Percentiles rank a stretch among this genome's conserved stretches.
phyloP scores from a whole-genome alignment of 2,797 vertebrate genomes.

The Gallinago solitaria region DNA sequence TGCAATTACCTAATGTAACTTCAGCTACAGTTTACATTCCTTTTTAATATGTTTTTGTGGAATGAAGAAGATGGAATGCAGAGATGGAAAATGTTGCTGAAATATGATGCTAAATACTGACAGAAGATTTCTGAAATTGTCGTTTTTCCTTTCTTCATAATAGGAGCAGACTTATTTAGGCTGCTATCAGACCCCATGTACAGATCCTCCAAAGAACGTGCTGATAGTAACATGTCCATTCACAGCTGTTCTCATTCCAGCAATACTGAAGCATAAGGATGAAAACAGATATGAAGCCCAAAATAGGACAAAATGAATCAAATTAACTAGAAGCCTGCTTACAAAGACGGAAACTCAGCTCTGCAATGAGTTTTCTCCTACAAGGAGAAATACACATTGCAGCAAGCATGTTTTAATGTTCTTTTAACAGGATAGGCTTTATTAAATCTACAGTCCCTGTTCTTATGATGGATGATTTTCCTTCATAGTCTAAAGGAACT shows the following conservation, averaged over 20 bases:
- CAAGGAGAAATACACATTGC: background rate
- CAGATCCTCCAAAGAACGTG: slow-evolving; percentile 20
- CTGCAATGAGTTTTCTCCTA: background rate
- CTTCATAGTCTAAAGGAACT: background rate
- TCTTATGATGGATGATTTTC: background rate
- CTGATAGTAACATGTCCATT: background rate
- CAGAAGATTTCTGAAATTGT: background rate
- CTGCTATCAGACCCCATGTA: background rate
- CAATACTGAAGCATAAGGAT: slow-evolving; percentile 36
- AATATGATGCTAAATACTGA: background rate
- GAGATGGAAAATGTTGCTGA: background rate
- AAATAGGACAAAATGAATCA: slow-evolving; percentile 41
- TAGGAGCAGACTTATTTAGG: background rate
- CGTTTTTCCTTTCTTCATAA: background rate
- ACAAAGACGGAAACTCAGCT: background rate
- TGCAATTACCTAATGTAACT: background rate
- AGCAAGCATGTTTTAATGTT: background rate
- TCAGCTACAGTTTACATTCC: background rate
- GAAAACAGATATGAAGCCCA: slow-evolving; percentile 63
- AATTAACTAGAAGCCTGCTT: background rate
- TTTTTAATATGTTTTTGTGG: background rate
- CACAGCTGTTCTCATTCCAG: slow-evolving; percentile 72
- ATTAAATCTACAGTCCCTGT: background rate
- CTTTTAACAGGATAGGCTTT: background rate
- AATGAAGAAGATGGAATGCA: background rate